Evolutionary conservation across 2,888 invertebrate species (phyloP), one percentile per base, ranked within the genome.

Genomic region (Orthosia incerta): DNA sequence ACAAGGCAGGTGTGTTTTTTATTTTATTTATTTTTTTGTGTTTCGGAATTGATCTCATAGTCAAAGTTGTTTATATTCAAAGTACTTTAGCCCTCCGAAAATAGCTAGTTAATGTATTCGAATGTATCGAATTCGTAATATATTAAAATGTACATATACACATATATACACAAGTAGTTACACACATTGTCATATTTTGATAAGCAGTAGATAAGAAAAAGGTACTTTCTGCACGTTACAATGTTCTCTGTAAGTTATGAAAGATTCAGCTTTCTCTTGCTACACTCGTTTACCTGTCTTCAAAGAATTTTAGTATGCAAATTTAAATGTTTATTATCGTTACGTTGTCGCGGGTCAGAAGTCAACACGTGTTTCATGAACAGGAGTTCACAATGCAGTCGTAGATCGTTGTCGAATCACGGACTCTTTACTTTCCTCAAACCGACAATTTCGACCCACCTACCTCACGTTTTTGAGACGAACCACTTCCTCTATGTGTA

Each of bases 361-460:
- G 89, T 89, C 89, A 87, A 80, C 87, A 87, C 86, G 88, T 87
- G 87, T 87, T 84, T 83, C 83, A 86, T 85, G 73, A 74, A 82
- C 84, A 72, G 85, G 80, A 84, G 79, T 83, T 80, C 69, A 82
- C 77, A 86, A 83, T 81, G 73, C 77, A 71, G 82, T 72, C 78
- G 78, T 66, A 91, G 91, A 91, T 92, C 80, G 79, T 91, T 92
- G 87, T 93, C 92, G 79, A 79, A 88, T 90, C 92, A 92, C 92
- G 92, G 77, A 90, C 86, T 88, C 89, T 88, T 89, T 91, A 87
- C 88, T 90, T 92, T 89, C 83, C 86, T 86, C 82, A 83, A 89
- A 83, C 82, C 81, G 65, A 81, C 80, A 80, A 83, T 89, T 87
- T 86, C 79, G 87, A 84, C 87, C 76, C 76, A 85, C 83, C 76